Evolutionary conservation across 2,113 vertebrate genomes (phyloP), one percentile per base, ranked within the genome.

Genomic region (Uropsilus gracilis): DNA sequence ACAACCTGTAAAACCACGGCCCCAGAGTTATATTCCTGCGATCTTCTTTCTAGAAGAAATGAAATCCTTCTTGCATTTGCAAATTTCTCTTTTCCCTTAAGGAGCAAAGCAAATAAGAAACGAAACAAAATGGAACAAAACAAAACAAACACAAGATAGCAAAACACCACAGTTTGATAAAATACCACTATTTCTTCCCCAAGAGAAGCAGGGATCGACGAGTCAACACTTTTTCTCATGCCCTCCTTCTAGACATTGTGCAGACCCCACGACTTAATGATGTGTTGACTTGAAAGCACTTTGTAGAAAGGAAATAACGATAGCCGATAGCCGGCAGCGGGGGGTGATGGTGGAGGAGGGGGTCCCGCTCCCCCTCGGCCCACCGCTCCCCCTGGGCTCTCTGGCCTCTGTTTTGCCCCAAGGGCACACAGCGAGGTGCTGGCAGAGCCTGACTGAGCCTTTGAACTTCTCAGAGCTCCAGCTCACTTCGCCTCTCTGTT

Each of bases 51-150:
- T 84, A 68, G 14, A 94, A 75, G 64, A 94, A 85, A 89, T 75
- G 32, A 86, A 85, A 71, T 68, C 26, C 90, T 85, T 94, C 92
- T 73, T 63, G 57, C 63, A 93, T 42, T 90, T 88, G 85, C 22
- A 63, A 81, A 90, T 87, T 89, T 69, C 44, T 93, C 39, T 66
- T 75, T 66, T 61, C 30, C 90, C 61, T 55, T 63, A 73, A 85
- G 61, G 76, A 78, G 55, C 87, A 97, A 72, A 96, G 46, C 55
- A 95, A 94, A 95, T 42, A 95, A 55, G 44, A 82, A 78, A 77
- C 22, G n/a, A 78, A 86, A 82, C n/a, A 92, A 94, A 91, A 87
- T 48, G 53, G 34, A 93, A 89, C 42, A 66, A 93, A 77, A 75
- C 14, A 91, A 94, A 97, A 78, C 28, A 92, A 72, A 86, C 71